Evolutionary conservation across 2,113 vertebrate species (phyloP), one percentile per base, ranked within the genome.

Genomic region (Aplodontia rufa): DNA sequence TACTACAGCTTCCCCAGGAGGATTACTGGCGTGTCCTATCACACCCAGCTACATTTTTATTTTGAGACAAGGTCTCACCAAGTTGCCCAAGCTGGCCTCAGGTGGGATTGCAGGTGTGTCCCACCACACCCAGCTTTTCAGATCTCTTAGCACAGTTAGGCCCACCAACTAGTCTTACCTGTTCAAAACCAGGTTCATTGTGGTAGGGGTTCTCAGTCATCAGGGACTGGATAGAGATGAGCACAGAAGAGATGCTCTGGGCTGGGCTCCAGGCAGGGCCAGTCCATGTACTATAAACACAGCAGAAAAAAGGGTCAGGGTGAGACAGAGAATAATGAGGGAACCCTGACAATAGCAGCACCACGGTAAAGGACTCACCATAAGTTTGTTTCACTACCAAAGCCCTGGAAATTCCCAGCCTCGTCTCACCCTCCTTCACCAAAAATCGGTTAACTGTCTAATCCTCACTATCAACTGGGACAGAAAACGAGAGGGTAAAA

Each of bases 131-230:
- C n/a, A 16, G 64, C 16, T 68, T 68, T 32, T 66, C 86, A 80
- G 32, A 30, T 68, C 68, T 62, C 58, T 62, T 64, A 80, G 60
- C 51, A 35, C 55, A 71, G 45, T 45, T 66, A 32, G 64, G 14
- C 42, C 47, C 49, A 82, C 6, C 4, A n/a, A n/a, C n/a, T 40
- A 28, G 37, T 16, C 97, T 97, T 98, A 99, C 99, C 99, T 99
- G 99, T 96, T 99, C 99, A 91, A 99, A 99, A 92, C 99, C 99
- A 0, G 99, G 99, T 75, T 99, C 99, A 5, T 99, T 99, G 98
- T 99, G 99, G 93, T 99, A 99, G 0, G 99, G 99, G 96, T 99
- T 99, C 97, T 99, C 99, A 0, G 99, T 99, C 99, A 99, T 99
- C 96, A 99, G 98, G 32, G 99, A 99, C 98, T 99, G 99, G 98